A percentile compares a stretch with the other conserved stretches of the same genome.
phyloP scores from a whole-genome alignment of 2,113 vertebrate species.

The Suricata suricatta region DNA sequence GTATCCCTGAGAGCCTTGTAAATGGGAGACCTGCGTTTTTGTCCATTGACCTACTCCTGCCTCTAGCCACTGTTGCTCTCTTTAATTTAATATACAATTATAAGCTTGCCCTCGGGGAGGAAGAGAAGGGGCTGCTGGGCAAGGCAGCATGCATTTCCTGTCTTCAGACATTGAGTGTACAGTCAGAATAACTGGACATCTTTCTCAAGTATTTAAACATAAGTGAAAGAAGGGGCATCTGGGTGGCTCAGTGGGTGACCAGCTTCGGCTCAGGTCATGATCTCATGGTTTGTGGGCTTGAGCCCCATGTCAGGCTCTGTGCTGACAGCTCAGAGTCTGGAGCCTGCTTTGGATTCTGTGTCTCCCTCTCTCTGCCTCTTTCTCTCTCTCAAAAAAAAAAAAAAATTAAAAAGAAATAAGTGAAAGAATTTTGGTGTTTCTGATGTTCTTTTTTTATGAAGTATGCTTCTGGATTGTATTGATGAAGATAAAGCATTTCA shows the following conservation, averaged over 20 bases:
- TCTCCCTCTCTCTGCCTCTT: too few relatives aligned
- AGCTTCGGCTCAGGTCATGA: too few relatives aligned
- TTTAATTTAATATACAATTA: neutral
- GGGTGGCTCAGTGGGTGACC: too few relatives aligned
- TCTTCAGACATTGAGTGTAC: neutral
- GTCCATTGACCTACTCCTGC: neutral
- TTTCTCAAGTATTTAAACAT: neutral
- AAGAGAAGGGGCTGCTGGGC: neutral
- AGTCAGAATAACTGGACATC: neutral
- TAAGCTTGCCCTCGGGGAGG: neutral
- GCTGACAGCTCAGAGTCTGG: too few relatives aligned
- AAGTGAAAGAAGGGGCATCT: neutral
- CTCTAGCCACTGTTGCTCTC: neutral
- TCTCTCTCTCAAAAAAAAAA: too few relatives aligned
- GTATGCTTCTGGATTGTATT: neutral
- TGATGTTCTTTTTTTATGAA: neutral
- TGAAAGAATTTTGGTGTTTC: neutral
- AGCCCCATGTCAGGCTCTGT: too few relatives aligned
- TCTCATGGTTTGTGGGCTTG: too few relatives aligned
- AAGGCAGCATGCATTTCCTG: fast-evolving
- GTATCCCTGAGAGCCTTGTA: neutral
- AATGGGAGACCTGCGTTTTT: neutral
- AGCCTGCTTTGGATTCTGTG: too few relatives aligned
- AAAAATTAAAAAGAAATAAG: neutral
- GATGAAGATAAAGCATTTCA: neutral